Evolutionary conservation across 2,113 vertebrate genomes (phyloP).

Genomic region (Corythoichthys haematopterus): DNA sequence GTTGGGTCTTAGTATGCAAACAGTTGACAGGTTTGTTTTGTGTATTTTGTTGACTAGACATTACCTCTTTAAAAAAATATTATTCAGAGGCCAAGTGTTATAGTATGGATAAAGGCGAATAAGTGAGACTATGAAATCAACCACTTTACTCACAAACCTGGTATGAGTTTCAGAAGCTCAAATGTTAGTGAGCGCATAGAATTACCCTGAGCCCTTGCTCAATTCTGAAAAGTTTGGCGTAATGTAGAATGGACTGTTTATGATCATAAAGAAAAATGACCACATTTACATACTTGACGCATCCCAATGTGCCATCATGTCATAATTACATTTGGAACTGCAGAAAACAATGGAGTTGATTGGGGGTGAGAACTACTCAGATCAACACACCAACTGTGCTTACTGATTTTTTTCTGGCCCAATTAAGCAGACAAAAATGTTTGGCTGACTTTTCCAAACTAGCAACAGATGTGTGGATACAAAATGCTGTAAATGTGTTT

Average conservation of each 20-base stretch:
- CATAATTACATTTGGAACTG: background rate
- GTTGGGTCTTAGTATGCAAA: too few species aligned
- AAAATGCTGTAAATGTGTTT: background rate
- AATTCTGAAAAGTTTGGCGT: background rate
- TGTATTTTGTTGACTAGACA: too few species aligned
- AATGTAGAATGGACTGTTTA: background rate
- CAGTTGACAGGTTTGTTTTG: too few species aligned
- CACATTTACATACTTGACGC: background rate
- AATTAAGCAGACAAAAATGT: background rate
- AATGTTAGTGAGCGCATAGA: background rate
- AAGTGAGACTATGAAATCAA: background rate
- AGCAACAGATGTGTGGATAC: background rate
- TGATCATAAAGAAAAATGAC: background rate
- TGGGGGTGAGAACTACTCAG: background rate
- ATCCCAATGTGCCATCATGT: background rate
- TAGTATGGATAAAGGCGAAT: background rate
- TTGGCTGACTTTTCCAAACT: background rate
- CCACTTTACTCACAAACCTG: background rate
- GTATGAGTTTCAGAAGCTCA: background rate
- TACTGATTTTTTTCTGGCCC: background rate
- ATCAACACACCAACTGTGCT: background rate
- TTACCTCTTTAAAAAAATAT: background rate
- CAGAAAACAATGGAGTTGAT: background rate
- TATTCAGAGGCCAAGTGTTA: background rate
- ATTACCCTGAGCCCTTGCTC: background rate